These are phyloP conservation scores for Crenichthys baileyi DNA, from an alignment of 2,797 vertebrate genomes.

Conservation along the genomic window DNA sequence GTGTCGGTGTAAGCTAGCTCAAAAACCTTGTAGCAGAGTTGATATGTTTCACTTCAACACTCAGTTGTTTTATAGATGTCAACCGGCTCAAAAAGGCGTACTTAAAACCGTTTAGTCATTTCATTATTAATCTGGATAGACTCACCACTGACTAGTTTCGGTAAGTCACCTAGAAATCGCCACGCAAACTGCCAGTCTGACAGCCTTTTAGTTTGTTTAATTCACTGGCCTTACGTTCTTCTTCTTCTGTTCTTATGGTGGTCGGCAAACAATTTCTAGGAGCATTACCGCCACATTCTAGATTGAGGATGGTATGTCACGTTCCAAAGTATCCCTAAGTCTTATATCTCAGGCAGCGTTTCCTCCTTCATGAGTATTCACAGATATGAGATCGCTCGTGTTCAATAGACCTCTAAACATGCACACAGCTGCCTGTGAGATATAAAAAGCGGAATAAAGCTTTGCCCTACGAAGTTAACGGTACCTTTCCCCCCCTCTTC, in stretches of 20 bases:
- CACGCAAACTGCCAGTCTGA: background rate
- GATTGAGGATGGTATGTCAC: fast-evolving
- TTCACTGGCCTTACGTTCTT: background rate
- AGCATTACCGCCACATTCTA: too few relatives aligned
- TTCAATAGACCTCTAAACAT: background rate
- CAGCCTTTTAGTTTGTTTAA: background rate
- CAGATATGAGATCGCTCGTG: too few relatives aligned
- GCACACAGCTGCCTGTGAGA: constrained; percentile 5
- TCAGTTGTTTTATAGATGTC: background rate
- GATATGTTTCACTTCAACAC: background rate
- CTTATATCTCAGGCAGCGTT: background rate
- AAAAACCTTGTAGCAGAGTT: constrained; percentile 1
- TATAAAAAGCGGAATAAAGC: fast-evolving
- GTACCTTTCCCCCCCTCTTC: constrained; percentile 23
- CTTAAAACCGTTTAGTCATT: background rate
- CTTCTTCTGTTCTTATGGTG: too few relatives aligned
- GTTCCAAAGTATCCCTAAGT: background rate
- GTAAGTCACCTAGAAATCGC: background rate
- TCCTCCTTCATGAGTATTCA: background rate
- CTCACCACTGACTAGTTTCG: constrained; percentile 38
- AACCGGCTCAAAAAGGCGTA: background rate
- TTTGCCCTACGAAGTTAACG: background rate
- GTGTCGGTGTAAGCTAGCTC: constrained; percentile 22
- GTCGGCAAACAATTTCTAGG: too few relatives aligned
- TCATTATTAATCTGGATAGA: background rate